These are phyloP conservation scores for Gambelia wislizenii DNA, from an alignment of 2,797 vertebrate species.

Conservation along the genomic window DNA sequence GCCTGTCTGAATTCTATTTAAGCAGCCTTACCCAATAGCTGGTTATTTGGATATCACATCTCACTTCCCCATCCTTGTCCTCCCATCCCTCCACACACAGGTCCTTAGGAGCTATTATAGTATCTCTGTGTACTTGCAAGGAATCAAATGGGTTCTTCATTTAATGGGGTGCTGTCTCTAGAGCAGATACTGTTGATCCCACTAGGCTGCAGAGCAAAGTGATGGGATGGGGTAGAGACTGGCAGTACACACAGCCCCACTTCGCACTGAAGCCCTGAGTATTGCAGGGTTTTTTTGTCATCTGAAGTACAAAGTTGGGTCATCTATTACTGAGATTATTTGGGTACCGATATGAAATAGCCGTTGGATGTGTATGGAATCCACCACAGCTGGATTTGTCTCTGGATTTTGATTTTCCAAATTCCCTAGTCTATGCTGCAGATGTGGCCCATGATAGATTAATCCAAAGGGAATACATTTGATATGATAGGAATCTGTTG, in stretches of 20 bases:
- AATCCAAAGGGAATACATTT: too few relatives aligned
- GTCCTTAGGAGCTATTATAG: not conserved
- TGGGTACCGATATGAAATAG: too few relatives aligned
- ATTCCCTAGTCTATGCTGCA: not conserved
- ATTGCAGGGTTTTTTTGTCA: not conserved
- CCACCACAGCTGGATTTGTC: not conserved
- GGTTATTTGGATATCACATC: slow-evolving; percentile 66
- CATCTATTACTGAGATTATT: not conserved
- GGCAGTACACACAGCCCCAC: too few relatives aligned
- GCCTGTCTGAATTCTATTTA: slow-evolving; percentile 73
- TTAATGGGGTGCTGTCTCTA: too few relatives aligned
- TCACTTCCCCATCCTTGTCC: too few relatives aligned
- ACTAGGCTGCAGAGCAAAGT: too few relatives aligned
- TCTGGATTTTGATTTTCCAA: not conserved
- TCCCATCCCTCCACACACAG: not conserved
- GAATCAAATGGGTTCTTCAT: not conserved
- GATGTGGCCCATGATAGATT: too few relatives aligned
- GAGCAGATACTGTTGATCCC: too few relatives aligned
- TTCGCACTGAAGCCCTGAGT: not conserved
- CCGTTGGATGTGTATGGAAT: not conserved
- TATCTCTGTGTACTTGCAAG: not conserved
- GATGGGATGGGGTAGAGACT: too few relatives aligned
- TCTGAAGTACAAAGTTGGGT: not conserved
- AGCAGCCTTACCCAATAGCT: slow-evolving; percentile 67
- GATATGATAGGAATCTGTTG: too few relatives aligned